Conservation (phyloP, 2,113 vertebrate genomes). For the Labeo catla region DNA sequence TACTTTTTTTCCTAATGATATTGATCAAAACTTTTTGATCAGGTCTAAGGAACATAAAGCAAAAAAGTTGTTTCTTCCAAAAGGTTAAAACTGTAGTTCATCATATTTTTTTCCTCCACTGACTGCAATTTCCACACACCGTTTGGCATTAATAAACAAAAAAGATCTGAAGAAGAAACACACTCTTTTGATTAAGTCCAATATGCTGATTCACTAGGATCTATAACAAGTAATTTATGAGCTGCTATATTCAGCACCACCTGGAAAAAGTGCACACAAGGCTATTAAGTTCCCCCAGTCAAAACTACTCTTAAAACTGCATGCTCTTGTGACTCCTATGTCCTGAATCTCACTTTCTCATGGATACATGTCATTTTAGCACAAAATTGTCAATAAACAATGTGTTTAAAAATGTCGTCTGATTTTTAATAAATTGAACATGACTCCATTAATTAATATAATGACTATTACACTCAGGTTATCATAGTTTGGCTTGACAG, state of each 20-base stretch:
- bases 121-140: background rate
- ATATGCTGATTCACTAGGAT: conserved; percentile 64
- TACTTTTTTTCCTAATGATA: background rate
- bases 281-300: conserved; percentile 2
- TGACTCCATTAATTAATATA: background rate
- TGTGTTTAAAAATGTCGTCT: background rate
- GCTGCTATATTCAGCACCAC: conserved; percentile 59
- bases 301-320: background rate
- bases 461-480: background rate
- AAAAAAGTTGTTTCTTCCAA: background rate
- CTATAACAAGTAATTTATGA: conserved; percentile 62
- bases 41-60: background rate
- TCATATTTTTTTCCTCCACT: background rate
- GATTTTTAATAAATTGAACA: background rate
- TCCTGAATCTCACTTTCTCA: background rate
- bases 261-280: conserved; percentile 40
- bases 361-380: background rate
- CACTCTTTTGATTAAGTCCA: background rate
- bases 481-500: background rate
- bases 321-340: background rate
- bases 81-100: background rate
- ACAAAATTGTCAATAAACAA: background rate
- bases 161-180: background rate
- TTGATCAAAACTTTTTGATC: background rate
- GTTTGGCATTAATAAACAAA: background rate